Evolutionary conservation across 2,113 vertebrate species (phyloP), one percentile per base, ranked within the genome.

Genomic region (Damaliscus lunatus): DNA sequence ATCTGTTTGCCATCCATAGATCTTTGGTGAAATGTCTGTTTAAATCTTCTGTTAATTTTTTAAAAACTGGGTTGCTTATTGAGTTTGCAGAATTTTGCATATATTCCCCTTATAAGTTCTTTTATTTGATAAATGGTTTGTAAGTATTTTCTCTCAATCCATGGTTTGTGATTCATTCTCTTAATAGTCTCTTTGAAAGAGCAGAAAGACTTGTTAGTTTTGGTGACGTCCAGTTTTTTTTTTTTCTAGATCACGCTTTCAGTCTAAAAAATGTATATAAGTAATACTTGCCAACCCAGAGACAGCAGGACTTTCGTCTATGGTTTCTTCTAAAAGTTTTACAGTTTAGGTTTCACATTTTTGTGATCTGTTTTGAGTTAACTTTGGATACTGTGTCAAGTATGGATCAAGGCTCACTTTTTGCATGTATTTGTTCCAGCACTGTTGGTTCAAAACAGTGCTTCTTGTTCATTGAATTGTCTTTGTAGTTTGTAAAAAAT

Each of bases 311-410:
- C 21, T 92, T 96, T 86, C 0, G 0, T 7, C 25, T 95, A 1
- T 84, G 62, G 19, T 89, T 94, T 94, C 48, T 67, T 88, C 64
- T 81, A 84, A 88, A 81, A 15, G 9, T 90, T 77, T 87, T 62
- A 31, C 27, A 50, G 27, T 71, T 95, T 87, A 81, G 71, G 43
- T 67, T 91, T 91, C 74, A 92, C 10, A 36, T 81, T 89, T 95
- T 96, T 21, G 83, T 77, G 25, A 60, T 62, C 6, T 93, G 21
- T 97, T 96, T 90, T 90, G 84, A 87, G 60, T 94, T 96, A 82
- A 77, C 31, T 85, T 88, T 93, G 52, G 55, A n/a, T 86, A 16
- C 33, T 90, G 10, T 83, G 36, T 85, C 6, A 91, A 48, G 15
- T 50, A 9, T 46, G 43, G 71, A 33, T 94, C 25, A 83, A 40